Evolutionary conservation across 2,113 vertebrate genomes (phyloP).

Genomic region (Numenius arquata): DNA sequence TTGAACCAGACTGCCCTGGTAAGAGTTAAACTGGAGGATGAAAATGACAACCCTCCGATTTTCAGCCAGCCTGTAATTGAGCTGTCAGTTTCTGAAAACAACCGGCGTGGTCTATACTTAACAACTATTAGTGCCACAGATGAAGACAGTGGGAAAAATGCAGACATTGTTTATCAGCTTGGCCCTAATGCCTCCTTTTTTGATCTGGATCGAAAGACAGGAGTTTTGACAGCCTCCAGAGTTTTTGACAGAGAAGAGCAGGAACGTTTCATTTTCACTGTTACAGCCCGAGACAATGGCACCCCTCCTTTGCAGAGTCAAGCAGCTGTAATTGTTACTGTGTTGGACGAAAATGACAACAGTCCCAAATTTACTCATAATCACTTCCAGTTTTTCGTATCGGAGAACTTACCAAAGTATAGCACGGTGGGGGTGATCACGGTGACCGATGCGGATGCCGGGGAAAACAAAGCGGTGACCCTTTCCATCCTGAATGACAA

Average conservation of each 20-base stretch:
- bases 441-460: slow-evolving; percentile 94
- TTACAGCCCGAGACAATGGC: slow-evolving; percentile 96
- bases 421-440: slow-evolving; percentile 98
- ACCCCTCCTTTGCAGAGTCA: slow-evolving; percentile 96
- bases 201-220: slow-evolving; percentile 96
- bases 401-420: slow-evolving; percentile 97
- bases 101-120: slow-evolving; percentile 95
- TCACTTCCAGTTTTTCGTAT: slow-evolving; percentile 99
- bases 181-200: slow-evolving; percentile 98
- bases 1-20: slow-evolving; percentile 97
- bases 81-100: slow-evolving; percentile 97
- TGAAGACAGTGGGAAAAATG: slow-evolving; percentile 97
- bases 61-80: slow-evolving; percentile 99
- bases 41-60: slow-evolving; percentile 98
- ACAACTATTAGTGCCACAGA: slow-evolving; percentile 96
- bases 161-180: slow-evolving; percentile 98
- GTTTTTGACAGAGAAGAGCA: slow-evolving; percentile 98
- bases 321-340: slow-evolving; percentile 95
- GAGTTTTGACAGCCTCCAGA: slow-evolving; percentile 94
- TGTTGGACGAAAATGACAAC: slow-evolving; percentile 97
- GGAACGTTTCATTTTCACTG: slow-evolving; percentile 95
- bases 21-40: slow-evolving; percentile 94
- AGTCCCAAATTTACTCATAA: slow-evolving; percentile 99
- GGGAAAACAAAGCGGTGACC: slow-evolving; percentile 94
- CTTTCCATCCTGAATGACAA: slow-evolving; percentile 96